Evolutionary conservation across 2,888 invertebrate genomes (phyloP).

Genomic region (Clusia tigrina): DNA sequence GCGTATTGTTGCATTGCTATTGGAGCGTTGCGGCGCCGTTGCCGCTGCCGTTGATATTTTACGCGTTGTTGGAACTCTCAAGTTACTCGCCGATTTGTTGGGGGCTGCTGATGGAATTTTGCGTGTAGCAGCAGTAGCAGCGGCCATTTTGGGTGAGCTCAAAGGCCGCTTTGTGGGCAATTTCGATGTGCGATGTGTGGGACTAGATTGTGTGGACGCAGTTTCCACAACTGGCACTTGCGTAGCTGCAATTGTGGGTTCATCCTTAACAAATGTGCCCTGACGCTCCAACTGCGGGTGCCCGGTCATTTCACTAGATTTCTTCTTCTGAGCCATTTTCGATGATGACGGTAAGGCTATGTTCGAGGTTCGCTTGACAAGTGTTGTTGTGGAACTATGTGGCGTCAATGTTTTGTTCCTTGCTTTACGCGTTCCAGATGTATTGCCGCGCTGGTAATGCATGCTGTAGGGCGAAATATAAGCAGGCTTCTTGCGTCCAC

Average conservation of each 20-base stretch:
- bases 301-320: conserved; percentile 39
- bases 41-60: conserved; percentile 26
- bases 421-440: conserved; percentile 4
- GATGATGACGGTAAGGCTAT: conserved; percentile 36
- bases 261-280: conserved; percentile 92
- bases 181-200: conserved; percentile 55
- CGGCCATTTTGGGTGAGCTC: conserved; percentile 30
- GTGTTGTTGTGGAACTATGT: conserved; percentile 36
- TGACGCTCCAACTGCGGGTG: conserved; percentile 75
- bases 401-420: conserved; percentile 11
- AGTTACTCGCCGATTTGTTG: conserved; percentile 40
- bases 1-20: conserved; percentile 59
- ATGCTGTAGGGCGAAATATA: conserved; percentile 72
- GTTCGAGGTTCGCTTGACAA: conserved; percentile 31
- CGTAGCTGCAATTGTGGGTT: conserved; percentile 64
- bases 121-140: conserved; percentile 60
- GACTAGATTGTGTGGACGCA: conserved; percentile 37
- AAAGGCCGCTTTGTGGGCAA: conserved; percentile 55
- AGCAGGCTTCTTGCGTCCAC: conserved; percentile 69
- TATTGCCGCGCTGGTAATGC: conserved; percentile 49
- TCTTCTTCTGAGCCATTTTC: conserved; percentile 44
- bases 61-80: conserved; percentile 31
- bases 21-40: conserved; percentile 57
- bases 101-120: neutral
- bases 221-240: conserved; percentile 60